Percentiles rank a stretch among this genome's conserved stretches.
phyloP scores from a whole-genome alignment of 2,797 vertebrate species.

The Carduelis carduelis region DNA sequence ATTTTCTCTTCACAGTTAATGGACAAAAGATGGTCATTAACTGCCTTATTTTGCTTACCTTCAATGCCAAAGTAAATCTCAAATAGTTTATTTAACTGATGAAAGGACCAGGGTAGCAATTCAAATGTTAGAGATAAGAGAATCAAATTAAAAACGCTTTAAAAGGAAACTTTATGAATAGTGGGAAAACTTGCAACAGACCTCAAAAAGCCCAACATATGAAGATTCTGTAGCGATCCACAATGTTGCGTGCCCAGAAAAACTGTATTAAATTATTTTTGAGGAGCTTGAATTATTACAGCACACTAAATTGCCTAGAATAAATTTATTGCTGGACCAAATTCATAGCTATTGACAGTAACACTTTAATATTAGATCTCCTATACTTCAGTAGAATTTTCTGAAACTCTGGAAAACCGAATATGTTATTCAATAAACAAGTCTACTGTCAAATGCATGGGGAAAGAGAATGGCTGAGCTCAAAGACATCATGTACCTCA shows the following conservation, averaged over 20 bases:
- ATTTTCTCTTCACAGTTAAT: background rate
- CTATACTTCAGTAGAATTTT: background rate
- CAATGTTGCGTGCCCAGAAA: background rate
- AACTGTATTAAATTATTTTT: background rate
- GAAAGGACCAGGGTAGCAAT: background rate
- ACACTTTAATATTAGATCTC: background rate
- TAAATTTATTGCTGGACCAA: background rate
- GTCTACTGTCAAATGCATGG: background rate
- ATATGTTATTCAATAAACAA: background rate
- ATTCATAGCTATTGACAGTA: background rate
- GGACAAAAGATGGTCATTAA: background rate
- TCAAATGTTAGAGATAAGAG: background rate
- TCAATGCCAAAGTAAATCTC: background rate
- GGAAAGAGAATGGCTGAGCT: background rate
- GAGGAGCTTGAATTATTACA: background rate
- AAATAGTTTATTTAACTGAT: background rate
- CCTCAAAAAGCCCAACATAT: background rate
- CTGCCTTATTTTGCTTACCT: background rate
- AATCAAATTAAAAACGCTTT: background rate
- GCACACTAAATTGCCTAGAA: background rate
- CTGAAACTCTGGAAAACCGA: background rate
- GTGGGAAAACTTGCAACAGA: background rate
- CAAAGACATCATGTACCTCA: background rate
- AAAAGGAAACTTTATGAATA: background rate
- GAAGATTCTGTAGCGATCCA: background rate